phyloP scores from a whole-genome alignment of 1,140 invertebrate genomes.

The Coptotermes formosanus region DNA sequence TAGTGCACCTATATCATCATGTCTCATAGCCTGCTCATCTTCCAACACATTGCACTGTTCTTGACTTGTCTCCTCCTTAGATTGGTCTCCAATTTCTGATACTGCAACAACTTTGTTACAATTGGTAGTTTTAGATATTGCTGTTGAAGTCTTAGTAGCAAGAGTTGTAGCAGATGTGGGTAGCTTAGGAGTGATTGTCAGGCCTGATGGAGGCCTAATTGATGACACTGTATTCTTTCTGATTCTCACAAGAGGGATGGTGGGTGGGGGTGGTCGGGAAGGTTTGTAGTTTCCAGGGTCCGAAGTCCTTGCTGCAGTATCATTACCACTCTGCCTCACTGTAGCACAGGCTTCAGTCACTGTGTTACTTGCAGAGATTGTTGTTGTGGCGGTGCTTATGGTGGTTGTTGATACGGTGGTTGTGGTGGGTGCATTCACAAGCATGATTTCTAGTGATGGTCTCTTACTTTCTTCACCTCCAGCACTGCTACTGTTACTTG shows the following conservation, averaged over 20 bases:
- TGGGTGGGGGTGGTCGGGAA: not conserved
- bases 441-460: conserved; percentile 42
- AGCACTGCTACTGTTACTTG: not conserved
- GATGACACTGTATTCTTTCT: conserved; percentile 18
- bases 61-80: not conserved
- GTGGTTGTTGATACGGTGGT: not conserved
- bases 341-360: no score
- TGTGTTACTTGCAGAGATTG: not conserved
- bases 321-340: not conserved
- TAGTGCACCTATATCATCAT: conserved; percentile 39
- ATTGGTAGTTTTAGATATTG: not conserved
- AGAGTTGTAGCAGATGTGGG: not conserved
- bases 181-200: conserved; percentile 22
- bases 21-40: not conserved
- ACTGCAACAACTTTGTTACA: not conserved
- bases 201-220: conserved; percentile 20
- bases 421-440: conserved; percentile 39
- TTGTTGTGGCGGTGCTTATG: not conserved
- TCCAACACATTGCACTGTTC: not conserved
- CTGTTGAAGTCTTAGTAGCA: not conserved
- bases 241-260: conserved; percentile 27
- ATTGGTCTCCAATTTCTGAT: not conserved
- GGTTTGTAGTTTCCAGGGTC: not conserved
- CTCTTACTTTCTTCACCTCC: conserved; percentile 25
- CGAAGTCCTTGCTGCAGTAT: not conserved